Evolutionary conservation across 2,888 invertebrate genomes (phyloP).

Genomic region (Thelaira solivaga): DNA sequence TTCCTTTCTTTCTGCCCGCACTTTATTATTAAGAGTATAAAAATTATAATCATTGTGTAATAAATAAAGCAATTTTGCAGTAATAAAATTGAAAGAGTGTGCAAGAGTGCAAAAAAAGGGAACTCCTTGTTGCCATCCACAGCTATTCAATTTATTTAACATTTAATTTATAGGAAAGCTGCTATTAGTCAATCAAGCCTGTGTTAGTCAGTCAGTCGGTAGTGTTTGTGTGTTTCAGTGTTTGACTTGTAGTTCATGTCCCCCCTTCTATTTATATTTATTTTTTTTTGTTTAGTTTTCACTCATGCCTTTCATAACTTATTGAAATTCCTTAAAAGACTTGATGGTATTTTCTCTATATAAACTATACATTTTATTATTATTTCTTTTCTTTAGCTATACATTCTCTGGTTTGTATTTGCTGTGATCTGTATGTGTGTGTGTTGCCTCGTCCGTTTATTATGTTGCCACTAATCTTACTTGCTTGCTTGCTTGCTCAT

Average conservation of each 20-base stretch:
- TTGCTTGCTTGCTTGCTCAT: slow-evolving; percentile 9
- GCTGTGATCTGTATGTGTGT: no score
- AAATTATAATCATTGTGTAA: slow-evolving; percentile 37
- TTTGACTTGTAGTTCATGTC: not conserved
- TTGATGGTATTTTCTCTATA: slow-evolving; percentile 45
- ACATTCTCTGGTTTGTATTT: no score
- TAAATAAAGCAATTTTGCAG: slow-evolving; percentile 35
- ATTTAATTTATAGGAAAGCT: slow-evolving; percentile 45
- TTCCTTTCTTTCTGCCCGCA: not conserved
- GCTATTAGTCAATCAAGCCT: not conserved
- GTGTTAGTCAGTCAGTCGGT: not conserved
- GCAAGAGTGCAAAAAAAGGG: not conserved
- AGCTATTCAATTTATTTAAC: slow-evolving; percentile 34
- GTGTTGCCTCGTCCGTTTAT: not conserved
- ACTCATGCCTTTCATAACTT: slow-evolving; percentile 49
- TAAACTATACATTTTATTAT: slow-evolving; percentile 28
- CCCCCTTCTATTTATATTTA: not conserved
- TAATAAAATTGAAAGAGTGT: not conserved
- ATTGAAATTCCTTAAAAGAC: slow-evolving; percentile 51
- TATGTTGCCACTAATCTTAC: slow-evolving; percentile 39
- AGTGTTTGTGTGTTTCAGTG: not conserved
- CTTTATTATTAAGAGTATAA: not conserved
- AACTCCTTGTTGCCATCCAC: not conserved
- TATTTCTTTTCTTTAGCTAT: no score
- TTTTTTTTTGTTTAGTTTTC: slow-evolving; percentile 15